Conservation (phyloP, 2,797 vertebrate genomes). For the Halcyon badia region DNA sequence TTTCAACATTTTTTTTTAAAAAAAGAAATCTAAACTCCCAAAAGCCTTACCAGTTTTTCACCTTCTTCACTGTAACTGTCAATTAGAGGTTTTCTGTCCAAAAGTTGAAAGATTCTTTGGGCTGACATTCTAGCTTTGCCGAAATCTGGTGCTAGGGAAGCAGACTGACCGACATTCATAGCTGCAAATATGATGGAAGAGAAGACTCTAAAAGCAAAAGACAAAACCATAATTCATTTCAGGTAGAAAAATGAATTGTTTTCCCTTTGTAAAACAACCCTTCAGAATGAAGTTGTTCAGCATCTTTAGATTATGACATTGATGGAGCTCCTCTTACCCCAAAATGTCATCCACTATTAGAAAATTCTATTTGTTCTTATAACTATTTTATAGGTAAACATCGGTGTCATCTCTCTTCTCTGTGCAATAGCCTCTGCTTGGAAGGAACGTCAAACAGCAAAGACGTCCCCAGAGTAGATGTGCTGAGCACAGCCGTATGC, state of each 20-base stretch:
- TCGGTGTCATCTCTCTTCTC: background rate
- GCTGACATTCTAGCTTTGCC: constrained; percentile 78
- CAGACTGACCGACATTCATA: constrained; percentile 78
- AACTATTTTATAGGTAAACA: background rate
- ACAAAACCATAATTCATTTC: background rate
- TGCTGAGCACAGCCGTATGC: background rate
- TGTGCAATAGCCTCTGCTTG: background rate
- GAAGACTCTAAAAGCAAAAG: constrained; percentile 74
- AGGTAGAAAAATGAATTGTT: background rate
- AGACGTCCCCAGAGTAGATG: background rate
- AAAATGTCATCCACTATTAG: background rate
- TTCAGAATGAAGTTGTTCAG: background rate
- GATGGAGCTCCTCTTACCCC: background rate
- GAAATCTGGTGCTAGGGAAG: constrained; percentile 80
- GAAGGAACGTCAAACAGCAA: background rate
- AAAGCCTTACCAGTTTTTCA: constrained; percentile 75
- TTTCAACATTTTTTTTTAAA: background rate
- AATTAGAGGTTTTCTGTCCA: constrained; percentile 75
- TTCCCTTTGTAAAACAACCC: background rate
- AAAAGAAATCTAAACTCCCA: background rate
- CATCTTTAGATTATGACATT: background rate
- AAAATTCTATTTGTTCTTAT: background rate
- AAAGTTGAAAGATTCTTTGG: constrained; percentile 77
- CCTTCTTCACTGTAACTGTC: constrained; percentile 81
- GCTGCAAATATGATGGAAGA: constrained; percentile 80